These are phyloP conservation scores for Poeciliopsis infans DNA, from an alignment of 2,797 vertebrate species.

Conservation along the genomic window DNA sequence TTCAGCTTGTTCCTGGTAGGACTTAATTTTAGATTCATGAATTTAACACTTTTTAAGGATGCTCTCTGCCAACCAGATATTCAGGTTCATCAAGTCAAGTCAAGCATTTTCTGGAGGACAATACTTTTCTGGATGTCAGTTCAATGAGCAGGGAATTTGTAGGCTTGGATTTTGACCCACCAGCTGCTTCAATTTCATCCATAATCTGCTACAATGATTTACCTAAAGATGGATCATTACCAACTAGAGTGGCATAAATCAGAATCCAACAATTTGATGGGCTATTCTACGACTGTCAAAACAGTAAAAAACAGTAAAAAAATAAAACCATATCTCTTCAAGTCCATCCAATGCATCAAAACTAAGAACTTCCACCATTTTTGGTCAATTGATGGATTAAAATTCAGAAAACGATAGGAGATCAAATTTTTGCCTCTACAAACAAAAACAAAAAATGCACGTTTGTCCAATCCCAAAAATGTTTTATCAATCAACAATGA, in stretches of 20 bases:
- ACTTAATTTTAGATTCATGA: too few species aligned
- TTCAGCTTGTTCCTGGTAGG: too few species aligned
- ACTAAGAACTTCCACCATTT: background rate
- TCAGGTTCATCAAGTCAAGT: background rate
- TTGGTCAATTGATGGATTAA: background rate
- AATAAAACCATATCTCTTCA: too few species aligned
- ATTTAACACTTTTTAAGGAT: too few species aligned
- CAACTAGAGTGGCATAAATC: background rate
- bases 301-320: background rate
- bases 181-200: background rate
- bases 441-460: background rate
- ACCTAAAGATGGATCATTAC: background rate
- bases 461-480: background rate
- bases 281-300: background rate
- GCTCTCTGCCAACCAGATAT: background rate
- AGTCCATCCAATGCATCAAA: background rate
- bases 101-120: background rate
- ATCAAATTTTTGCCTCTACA: background rate
- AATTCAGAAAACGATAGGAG: background rate
- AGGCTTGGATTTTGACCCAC: background rate
- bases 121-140: background rate
- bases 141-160: background rate
- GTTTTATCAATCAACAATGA: background rate
- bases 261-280: background rate
- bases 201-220: background rate